phyloP scores from a whole-genome alignment of 1,140 invertebrate species.

The Geopemphigus sp. region DNA sequence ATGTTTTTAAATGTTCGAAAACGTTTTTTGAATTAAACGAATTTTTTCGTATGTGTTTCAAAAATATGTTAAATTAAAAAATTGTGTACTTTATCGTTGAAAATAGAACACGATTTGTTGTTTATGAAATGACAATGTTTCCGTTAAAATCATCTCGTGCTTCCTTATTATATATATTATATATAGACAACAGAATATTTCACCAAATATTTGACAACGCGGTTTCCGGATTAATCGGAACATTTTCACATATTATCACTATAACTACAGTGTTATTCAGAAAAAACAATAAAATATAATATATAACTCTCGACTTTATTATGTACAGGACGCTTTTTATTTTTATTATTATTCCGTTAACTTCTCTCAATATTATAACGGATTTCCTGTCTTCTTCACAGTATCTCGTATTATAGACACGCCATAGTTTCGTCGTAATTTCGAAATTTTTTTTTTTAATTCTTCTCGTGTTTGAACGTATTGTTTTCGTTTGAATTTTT shows the following conservation, averaged over 20 bases:
- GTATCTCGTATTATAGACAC: background rate
- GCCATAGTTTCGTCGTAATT: background rate
- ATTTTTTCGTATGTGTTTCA: too few species aligned
- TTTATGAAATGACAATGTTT: background rate
- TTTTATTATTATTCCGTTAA: background rate
- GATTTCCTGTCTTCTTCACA: background rate
- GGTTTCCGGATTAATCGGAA: background rate
- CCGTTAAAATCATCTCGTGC: background rate
- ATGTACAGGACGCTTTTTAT: background rate
- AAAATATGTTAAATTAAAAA: too few species aligned
- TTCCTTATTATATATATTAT: background rate
- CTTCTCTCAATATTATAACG: background rate
- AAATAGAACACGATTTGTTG: background rate
- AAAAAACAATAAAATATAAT: background rate
- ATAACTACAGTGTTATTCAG: too few species aligned
- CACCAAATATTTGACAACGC: background rate
- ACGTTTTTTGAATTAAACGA: too few species aligned
- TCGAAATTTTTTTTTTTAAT: background rate
- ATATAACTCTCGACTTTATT: background rate
- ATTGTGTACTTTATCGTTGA: background rate
- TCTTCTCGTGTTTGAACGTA: too few species aligned
- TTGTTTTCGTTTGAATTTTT: too few species aligned
- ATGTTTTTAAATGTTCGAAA: too few species aligned
- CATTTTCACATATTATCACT: too few species aligned
- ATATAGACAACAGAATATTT: background rate